Evolutionary conservation across 2,888 invertebrate species (phyloP), one percentile per base, ranked within the genome.

Genomic region (Acanthoscelides obtectus): DNA sequence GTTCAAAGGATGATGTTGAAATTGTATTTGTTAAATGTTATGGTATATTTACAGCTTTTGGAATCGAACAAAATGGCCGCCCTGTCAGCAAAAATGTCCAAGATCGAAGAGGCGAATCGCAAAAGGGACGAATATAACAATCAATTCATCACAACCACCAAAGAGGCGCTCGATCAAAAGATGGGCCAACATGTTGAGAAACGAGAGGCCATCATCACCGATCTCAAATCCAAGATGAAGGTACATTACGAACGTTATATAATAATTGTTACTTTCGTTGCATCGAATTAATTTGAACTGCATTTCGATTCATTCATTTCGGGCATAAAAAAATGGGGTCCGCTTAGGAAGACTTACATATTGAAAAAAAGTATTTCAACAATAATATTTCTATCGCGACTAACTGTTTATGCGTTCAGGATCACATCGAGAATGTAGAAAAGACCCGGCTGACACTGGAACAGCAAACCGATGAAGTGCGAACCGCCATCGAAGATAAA

Each of bases 151-250:
- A 89, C 89, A 78, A 90, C 91, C 82, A 95, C 97, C 73, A 93
- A 95, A 86, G 96, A 96, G 85, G 94, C 94, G 75, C 89, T 97
- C 75, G 94, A 95, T 82, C 92, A 94, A 77, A 97, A 97, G 88
- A 95, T 97, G 94, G 96, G 95, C 85, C 91, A 91, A 73, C 93
- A 94, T 80, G 93, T 93, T 82, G 97, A 94, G 86, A 98, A 97
- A 82, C 91, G 97, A 78, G 97, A 97, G 85, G 94, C 94, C 66
- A 94, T 95, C 85, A 94, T 98, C 84, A 93, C 92, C 82, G 95
- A 95, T 84, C 89, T 97, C 82, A 95, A 94, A 85, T 92, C 93
- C 76, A 93, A 97, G 83, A 90, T 96, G 81, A 95, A 95, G 90
- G 92, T 92, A 79, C 25, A 25, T 25, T 25, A 25, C 6, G 3